Evolutionary conservation across 2,797 vertebrate genomes (phyloP).

Genomic region (Brachymystax lenok): DNA sequence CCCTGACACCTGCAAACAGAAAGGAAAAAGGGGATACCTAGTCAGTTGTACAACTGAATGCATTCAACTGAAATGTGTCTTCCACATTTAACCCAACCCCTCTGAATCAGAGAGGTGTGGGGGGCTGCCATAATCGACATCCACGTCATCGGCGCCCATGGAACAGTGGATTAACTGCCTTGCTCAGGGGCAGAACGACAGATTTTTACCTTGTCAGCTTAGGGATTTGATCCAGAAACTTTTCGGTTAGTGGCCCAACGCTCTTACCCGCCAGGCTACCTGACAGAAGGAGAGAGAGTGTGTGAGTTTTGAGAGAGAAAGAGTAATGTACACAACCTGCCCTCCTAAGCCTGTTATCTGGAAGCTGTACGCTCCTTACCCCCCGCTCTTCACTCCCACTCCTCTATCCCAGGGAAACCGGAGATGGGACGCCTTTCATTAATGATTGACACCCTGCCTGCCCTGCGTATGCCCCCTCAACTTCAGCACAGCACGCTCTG

Average conservation of each 20-base stretch:
- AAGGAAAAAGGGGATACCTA: no score
- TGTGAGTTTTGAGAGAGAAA: slow-evolving; percentile 17
- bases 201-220: no score
- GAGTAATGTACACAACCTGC: slow-evolving; percentile 48
- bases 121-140: no score
- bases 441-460: slow-evolving; percentile 73
- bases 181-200: no score
- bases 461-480: slow-evolving; percentile 25
- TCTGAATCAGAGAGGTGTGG: no score
- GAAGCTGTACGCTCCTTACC: slow-evolving; percentile 48
- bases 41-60: no score
- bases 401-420: slow-evolving; percentile 63
- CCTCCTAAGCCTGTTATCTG: slow-evolving; percentile 67
- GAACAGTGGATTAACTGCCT: no score
- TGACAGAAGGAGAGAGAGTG: not conserved
- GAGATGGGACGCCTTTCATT: slow-evolving; percentile 76
- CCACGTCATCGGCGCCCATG: no score
- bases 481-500: not conserved
- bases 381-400: slow-evolving; percentile 42
- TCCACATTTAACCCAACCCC: no score
- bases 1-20: slow-evolving; percentile 12
- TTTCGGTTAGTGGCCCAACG: no score
- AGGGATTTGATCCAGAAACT: no score
- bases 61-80: no score
- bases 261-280: slow-evolving; percentile 8